Percentiles rank a stretch among this genome's conserved stretches.
phyloP scores from a whole-genome alignment of 2,113 vertebrate genomes.

The Lynx canadensis region DNA sequence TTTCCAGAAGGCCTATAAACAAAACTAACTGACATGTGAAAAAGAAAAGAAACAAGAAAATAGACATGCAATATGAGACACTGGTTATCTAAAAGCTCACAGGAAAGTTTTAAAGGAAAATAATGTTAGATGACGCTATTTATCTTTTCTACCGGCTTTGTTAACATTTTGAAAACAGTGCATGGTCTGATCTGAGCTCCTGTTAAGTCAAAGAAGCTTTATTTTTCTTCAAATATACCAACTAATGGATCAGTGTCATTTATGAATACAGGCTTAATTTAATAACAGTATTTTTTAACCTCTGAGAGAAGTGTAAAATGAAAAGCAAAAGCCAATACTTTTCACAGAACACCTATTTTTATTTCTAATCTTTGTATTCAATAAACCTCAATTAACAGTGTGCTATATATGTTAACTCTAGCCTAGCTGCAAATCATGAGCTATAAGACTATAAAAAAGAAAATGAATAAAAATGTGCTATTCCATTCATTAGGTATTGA shows the following conservation, averaged over 20 bases:
- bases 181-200: background rate
- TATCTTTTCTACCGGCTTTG: background rate
- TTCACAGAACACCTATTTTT: background rate
- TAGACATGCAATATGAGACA: background rate
- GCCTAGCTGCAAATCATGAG: background rate
- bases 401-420: background rate
- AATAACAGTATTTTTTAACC: background rate
- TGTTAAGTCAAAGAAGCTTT: background rate
- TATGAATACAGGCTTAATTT: background rate
- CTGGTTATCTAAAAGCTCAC: background rate
- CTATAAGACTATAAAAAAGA: background rate
- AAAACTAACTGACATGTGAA: background rate
- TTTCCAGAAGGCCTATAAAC: background rate
- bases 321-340: slow-evolving; percentile 31
- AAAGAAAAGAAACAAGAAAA: background rate
- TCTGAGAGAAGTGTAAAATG: background rate
- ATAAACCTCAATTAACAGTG: slow-evolving; percentile 37
- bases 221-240: slow-evolving; percentile 22
- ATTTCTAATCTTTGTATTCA: slow-evolving; percentile 46
- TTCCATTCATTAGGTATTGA: background rate
- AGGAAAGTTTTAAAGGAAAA: background rate
- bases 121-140: background rate
- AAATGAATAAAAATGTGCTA: background rate
- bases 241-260: background rate
- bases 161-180: background rate